Conservation (phyloP, 2,888 invertebrate species). For the Eudasyphora cyanicolor region DNA sequence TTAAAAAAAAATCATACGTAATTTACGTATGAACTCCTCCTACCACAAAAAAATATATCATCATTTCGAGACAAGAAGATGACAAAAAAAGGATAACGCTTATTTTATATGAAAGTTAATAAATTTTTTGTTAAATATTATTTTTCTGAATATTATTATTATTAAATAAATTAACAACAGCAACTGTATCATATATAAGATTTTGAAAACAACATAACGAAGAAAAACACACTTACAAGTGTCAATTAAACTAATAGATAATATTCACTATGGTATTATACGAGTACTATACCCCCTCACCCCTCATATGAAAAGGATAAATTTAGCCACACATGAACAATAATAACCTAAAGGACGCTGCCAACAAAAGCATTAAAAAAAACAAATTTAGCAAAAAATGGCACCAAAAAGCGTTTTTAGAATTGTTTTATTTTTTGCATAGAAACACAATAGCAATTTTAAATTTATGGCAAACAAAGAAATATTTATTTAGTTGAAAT, state of each 20-base stretch:
- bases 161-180: neutral
- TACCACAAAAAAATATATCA: neutral
- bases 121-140: neutral
- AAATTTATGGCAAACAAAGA: neutral
- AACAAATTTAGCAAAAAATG: conserved; percentile 27
- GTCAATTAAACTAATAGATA: conserved; percentile 60
- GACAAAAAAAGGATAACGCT: neutral
- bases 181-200: conserved; percentile 15
- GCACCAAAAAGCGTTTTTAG: conserved; percentile 50
- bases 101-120: conserved; percentile 29
- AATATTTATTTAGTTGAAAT: neutral
- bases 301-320: neutral
- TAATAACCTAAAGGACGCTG: conserved; percentile 43
- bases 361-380: conserved; percentile 26
- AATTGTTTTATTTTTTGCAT: conserved; percentile 29
- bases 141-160: conserved; percentile 11
- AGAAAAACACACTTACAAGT: conserved; percentile 60
- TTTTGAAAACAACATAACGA: conserved; percentile 10
- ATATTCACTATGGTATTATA: conserved; percentile 28
- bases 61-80: neutral
- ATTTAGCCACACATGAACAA: neutral
- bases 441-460: neutral
- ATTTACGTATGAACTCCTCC: conserved; percentile 21
- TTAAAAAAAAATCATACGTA: conserved; percentile 52
- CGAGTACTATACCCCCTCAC: neutral